phyloP scores from a whole-genome alignment of 2,113 vertebrate species.

The Suncus etruscus region DNA sequence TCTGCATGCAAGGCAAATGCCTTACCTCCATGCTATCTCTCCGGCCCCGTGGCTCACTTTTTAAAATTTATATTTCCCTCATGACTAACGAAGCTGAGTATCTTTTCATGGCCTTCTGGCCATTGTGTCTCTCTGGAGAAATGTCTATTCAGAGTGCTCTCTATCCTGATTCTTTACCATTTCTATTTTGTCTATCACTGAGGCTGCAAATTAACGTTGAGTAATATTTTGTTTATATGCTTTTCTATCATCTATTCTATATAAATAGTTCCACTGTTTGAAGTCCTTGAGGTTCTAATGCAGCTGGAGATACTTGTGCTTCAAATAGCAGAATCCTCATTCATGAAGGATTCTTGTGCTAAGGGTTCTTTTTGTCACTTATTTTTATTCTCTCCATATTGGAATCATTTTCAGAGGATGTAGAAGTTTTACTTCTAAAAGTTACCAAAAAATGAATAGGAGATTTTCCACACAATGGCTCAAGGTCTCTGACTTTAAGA shows the following conservation, averaged over 20 bases:
- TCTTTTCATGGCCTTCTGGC: constrained; percentile 23
- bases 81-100: background rate
- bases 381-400: background rate
- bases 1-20: too few relatives aligned
- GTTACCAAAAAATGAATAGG: constrained; percentile 23
- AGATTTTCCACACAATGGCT: background rate
- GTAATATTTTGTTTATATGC: background rate
- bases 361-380: background rate
- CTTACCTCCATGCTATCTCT: too few relatives aligned
- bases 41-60: too few relatives aligned
- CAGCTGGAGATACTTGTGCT: background rate
- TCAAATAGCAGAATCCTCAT: background rate
- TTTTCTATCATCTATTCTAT: background rate
- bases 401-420: background rate
- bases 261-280: background rate
- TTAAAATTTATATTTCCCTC: background rate
- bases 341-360: background rate
- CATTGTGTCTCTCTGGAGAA: constrained; percentile 2
- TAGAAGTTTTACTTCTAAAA: constrained; percentile 3
- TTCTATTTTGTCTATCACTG: background rate
- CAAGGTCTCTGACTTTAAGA: constrained; percentile 8
- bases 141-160: background rate
- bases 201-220: background rate
- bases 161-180: background rate
- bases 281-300: background rate